These are phyloP conservation scores for Rhineura floridana DNA, from an alignment of 2,113 vertebrate species.

Conservation along the genomic window DNA sequence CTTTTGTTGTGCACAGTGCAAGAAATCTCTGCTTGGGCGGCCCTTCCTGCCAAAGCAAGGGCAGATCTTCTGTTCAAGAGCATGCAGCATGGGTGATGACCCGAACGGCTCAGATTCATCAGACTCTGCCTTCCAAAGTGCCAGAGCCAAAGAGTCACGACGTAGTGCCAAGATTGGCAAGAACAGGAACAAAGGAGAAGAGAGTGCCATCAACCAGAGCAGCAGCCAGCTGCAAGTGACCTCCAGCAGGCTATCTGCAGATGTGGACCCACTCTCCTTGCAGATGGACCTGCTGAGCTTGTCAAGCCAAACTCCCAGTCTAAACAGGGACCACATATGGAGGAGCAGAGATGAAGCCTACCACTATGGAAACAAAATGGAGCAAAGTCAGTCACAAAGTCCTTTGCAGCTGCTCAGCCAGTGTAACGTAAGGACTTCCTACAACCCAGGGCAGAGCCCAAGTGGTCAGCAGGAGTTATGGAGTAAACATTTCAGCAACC, in stretches of 20 bases:
- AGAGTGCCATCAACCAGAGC: slow-evolving; percentile 72
- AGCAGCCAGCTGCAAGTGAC: slow-evolving; percentile 77
- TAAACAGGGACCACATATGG: slow-evolving; percentile 93
- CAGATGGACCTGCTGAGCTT: slow-evolving; percentile 98
- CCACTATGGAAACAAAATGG: slow-evolving; percentile 81
- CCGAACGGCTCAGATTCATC: slow-evolving; percentile 94
- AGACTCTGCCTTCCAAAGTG: slow-evolving; percentile 95
- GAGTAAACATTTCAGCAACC: slow-evolving; percentile 83
- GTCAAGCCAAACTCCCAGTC: slow-evolving; percentile 92
- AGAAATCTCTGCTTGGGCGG: slow-evolving; percentile 93
- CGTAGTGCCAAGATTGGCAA: slow-evolving; percentile 91
- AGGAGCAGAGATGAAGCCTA: slow-evolving; percentile 85
- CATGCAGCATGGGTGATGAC: slow-evolving; percentile 92
- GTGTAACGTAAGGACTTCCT: slow-evolving; percentile 91
- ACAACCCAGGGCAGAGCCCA: slow-evolving; percentile 78
- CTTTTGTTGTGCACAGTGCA: slow-evolving; percentile 96
- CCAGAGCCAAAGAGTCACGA: slow-evolving; percentile 90
- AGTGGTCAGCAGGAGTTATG: slow-evolving; percentile 82
- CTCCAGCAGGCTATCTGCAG: slow-evolving; percentile 84
- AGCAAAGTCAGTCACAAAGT: slow-evolving; percentile 81
- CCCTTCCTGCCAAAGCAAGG: slow-evolving; percentile 98
- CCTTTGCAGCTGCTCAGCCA: slow-evolving; percentile 94
- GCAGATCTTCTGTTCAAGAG: slow-evolving; percentile 97
- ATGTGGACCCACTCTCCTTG: slow-evolving; percentile 94
- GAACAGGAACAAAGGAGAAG: slow-evolving; percentile 81